Percentiles rank a stretch among this genome's conserved stretches.
These are phyloP conservation scores for Sinosuthora webbiana DNA, from an alignment of 2,113 vertebrate genomes.

Conservation along the genomic window DNA sequence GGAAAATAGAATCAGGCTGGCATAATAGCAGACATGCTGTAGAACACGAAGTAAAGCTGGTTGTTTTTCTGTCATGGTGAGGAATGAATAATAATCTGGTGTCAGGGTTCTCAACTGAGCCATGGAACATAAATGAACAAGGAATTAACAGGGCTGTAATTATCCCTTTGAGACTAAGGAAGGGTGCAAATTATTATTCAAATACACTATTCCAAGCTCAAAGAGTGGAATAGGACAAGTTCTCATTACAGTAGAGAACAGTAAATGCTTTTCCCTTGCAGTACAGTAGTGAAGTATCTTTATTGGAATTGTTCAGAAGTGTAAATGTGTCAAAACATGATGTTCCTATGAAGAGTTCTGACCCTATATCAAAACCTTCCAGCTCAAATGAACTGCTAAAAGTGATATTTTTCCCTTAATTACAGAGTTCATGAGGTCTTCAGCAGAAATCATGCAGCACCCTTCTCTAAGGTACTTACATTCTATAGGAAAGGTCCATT, in stretches of 20 bases:
- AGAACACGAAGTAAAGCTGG: not conserved
- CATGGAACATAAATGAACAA: not conserved
- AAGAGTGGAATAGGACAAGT: not conserved
- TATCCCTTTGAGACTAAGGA: not conserved
- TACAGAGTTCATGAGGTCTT: constrained; percentile 79
- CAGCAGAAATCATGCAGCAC: constrained; percentile 75
- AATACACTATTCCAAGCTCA: not conserved
- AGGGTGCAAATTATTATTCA: not conserved
- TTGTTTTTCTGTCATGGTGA: not conserved
- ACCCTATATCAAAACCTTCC: not conserved
- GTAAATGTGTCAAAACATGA: not conserved
- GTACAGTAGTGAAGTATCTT: not conserved
- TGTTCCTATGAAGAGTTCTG: not conserved
- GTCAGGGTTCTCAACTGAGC: not conserved
- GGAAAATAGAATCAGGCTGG: not conserved
- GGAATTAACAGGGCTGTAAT: constrained; percentile 14
- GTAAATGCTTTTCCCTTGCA: not conserved
- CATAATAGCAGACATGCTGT: not conserved
- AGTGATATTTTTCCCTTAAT: not conserved
- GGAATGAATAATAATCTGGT: constrained; percentile 6
- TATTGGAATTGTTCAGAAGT: not conserved
- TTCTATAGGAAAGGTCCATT: constrained; percentile 81
- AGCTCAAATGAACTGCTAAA: not conserved
- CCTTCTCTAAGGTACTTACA: constrained; percentile 82
- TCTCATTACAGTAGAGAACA: not conserved